Base-by-base conservation (phyloP, 2,888 invertebrate genomes). In the Stegophylla sp. region DNA sequence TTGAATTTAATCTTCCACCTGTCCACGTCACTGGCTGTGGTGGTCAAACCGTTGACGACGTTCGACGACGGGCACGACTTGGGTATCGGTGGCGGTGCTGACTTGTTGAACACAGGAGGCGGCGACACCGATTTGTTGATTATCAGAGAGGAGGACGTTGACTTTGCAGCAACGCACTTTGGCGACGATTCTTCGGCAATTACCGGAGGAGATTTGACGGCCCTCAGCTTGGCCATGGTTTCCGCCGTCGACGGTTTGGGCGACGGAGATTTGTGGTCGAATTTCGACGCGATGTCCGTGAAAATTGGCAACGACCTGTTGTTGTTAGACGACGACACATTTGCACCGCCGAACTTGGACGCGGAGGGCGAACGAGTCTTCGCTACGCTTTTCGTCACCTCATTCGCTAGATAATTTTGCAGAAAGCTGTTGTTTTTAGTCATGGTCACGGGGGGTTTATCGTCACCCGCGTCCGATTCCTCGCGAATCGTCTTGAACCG, bases 1-100 rank as follows among this genome's bases (percentile, higher is more conserved):
- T 92, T 92, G 86, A 89, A 92, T 87, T 90, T 91, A 83, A 87
- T 88, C 87, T 90, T 92, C 92, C 92, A 92, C 85, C 89, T 89
- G 43, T 83, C 82, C 15, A 26, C 67, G 45, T n/a, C 48, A n/a
- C n/a, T n/a, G n/a, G n/a, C n/a, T n/a, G n/a, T n/a, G n/a, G n/a
- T n/a, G n/a, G n/a, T n/a, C 43, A 15, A 43, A 43, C 64, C 43
- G 17, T 15, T 23, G n/a, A n/a, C n/a, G n/a, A n/a, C n/a, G n/a
- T n/a, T n/a, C n/a, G n/a, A n/a, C n/a, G n/a, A n/a, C n/a, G n/a
- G n/a, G n/a, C n/a, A 23, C 64, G 73, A 56, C 9, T 45, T 48
- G 45, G 28, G 41, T 0, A 20, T 10, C 48, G 34, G 5, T 26
- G 15, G 10, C 5, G 17, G 66, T 28, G n/a, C 20, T 5, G 12